phyloP scores from a whole-genome alignment of 2,797 vertebrate species.

The Lagothrix lagotricha region DNA sequence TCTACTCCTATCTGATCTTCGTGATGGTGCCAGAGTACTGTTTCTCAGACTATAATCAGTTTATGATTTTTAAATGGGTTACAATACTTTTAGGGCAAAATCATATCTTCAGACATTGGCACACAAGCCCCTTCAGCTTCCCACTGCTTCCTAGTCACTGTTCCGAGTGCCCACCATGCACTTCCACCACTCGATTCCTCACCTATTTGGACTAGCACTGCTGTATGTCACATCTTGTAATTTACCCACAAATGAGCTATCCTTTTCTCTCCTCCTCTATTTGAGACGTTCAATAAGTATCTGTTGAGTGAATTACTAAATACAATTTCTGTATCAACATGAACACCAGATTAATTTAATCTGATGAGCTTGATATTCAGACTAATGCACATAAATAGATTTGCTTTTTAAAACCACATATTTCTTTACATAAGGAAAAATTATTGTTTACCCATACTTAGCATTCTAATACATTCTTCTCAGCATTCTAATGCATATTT shows the following conservation, averaged over 20 bases:
- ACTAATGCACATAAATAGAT: background rate
- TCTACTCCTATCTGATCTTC: background rate
- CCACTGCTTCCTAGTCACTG: background rate
- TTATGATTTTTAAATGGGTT: background rate
- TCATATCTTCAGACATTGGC: background rate
- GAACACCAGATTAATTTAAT: background rate
- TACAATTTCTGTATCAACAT: background rate
- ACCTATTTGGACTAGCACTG: fast-evolving
- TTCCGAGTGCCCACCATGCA: background rate
- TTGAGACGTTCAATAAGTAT: background rate
- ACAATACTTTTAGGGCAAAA: background rate
- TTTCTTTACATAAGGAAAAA: background rate
- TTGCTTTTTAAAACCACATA: background rate
- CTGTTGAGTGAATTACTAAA: background rate
- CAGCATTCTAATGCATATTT: background rate
- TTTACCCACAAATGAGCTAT: background rate
- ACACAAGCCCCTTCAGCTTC: background rate
- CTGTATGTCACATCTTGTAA: background rate
- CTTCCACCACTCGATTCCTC: fast-evolving
- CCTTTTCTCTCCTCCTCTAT: no score
- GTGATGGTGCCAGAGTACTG: background rate
- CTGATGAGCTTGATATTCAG: background rate
- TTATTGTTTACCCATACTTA: background rate
- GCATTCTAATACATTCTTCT: background rate
- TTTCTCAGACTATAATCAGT: background rate